Evolutionary conservation across 2,797 vertebrate genomes (phyloP).

Genomic region (Coranthus polyacanthus): DNA sequence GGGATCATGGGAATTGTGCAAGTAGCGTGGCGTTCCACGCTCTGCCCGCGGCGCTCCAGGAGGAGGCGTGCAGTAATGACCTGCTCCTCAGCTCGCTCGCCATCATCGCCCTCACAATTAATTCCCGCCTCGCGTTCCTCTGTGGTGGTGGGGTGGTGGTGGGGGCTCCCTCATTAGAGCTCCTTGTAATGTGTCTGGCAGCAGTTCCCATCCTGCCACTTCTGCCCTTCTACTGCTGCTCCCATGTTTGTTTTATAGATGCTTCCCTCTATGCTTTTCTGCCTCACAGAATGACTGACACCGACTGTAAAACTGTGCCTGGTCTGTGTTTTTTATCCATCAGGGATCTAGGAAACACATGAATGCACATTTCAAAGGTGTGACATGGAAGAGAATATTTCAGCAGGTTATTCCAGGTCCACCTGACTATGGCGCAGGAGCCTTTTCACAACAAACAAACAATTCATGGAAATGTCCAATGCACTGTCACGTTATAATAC

Average conservation of each 20-base stretch:
- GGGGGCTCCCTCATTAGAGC: slow-evolving; percentile 84
- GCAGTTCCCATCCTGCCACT: slow-evolving; percentile 82
- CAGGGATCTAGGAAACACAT: slow-evolving; percentile 60
- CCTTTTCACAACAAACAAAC: slow-evolving; percentile 46
- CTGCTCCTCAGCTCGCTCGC: slow-evolving; percentile 85
- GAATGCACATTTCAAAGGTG: slow-evolving; percentile 55
- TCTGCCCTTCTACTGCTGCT: slow-evolving; percentile 80
- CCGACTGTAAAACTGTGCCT: slow-evolving; percentile 50
- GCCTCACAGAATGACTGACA: slow-evolving; percentile 76
- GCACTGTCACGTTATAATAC: slow-evolving; percentile 35
- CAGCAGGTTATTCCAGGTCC: slow-evolving; percentile 62
- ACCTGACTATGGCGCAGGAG: slow-evolving; percentile 1
- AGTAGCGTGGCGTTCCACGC: slow-evolving; percentile 82
- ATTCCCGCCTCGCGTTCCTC: slow-evolving; percentile 83
- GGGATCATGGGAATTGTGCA: slow-evolving; percentile 85
- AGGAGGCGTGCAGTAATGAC: slow-evolving; percentile 86
- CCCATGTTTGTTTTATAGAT: slow-evolving; percentile 81
- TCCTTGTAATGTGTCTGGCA: slow-evolving; percentile 86
- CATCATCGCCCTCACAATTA: slow-evolving; percentile 86
- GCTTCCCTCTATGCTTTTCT: slow-evolving; percentile 67
- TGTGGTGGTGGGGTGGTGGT: slow-evolving; percentile 40
- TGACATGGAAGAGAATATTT: slow-evolving; percentile 60
- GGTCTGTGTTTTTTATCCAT: slow-evolving; percentile 66
- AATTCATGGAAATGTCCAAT: slow-evolving; percentile 43
- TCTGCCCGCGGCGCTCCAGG: slow-evolving; percentile 84